These are phyloP conservation scores for Mellilla xanthometata DNA, from an alignment of 2,888 invertebrate genomes.

Conservation along the genomic window DNA sequence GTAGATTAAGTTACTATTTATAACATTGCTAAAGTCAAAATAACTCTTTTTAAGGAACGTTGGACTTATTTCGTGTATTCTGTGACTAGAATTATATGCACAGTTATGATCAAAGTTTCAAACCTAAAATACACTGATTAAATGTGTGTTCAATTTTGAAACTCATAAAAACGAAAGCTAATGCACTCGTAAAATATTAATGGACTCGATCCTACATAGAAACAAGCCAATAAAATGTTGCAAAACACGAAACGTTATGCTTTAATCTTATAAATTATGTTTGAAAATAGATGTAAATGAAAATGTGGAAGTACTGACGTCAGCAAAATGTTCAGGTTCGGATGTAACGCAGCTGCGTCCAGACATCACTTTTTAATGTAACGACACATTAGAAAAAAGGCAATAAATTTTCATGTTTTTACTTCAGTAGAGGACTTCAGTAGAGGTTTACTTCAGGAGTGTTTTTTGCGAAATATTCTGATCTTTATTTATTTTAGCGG, in stretches of 20 bases:
- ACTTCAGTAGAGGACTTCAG: no score
- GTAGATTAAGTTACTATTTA: no score
- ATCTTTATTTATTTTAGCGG: no score
- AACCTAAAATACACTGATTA: no score
- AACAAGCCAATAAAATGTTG: constrained; percentile 8
- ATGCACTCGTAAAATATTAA: constrained; percentile 1
- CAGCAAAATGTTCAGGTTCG: constrained; percentile 13
- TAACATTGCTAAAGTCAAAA: no score
- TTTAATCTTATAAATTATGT: constrained; percentile 15
- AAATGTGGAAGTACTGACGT: constrained; percentile 16
- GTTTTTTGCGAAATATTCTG: no score
- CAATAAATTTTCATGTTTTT: constrained; percentile 3
- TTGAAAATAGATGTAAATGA: constrained; percentile 7
- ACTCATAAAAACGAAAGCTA: neutral
- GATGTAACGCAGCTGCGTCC: constrained; percentile 24
- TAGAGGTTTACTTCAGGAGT: no score
- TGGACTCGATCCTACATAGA: neutral
- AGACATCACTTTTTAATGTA: constrained; percentile 6
- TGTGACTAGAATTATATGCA: no score
- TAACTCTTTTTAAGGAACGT: no score
- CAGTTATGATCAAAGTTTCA: no score
- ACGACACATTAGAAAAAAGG: neutral
- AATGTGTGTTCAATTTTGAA: no score
- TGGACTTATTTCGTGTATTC: no score
- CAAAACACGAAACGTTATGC: constrained; percentile 7